These are phyloP conservation scores for Agonopterix alstromeriana DNA, from an alignment of 2,888 invertebrate genomes.

Conservation along the genomic window DNA sequence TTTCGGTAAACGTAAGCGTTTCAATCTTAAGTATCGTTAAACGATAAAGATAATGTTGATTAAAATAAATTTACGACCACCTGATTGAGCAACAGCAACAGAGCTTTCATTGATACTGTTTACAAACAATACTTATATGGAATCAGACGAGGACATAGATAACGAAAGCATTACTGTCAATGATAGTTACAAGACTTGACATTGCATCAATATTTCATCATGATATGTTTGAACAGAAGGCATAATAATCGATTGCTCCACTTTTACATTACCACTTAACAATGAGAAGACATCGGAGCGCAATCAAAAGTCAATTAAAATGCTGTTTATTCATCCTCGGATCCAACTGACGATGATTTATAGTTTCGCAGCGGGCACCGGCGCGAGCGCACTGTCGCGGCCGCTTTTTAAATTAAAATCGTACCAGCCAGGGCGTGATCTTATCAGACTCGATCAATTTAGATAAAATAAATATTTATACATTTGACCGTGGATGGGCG, in stretches of 20 bases:
- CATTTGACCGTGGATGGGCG: constrained; percentile 65
- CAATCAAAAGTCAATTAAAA: constrained; percentile 73
- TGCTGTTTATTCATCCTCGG: constrained; percentile 64
- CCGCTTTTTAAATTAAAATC: constrained; percentile 71
- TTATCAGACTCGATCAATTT: constrained; percentile 74
- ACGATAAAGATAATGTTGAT: too few relatives aligned
- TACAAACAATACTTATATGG: too few relatives aligned
- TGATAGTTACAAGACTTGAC: too few relatives aligned
- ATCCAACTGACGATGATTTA: constrained; percentile 61
- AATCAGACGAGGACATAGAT: too few relatives aligned
- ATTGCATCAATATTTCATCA: constrained; percentile 10
- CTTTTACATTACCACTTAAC: constrained; percentile 40
- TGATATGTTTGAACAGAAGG: constrained; percentile 14
- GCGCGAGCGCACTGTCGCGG: constrained; percentile 62
- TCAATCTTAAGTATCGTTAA: too few relatives aligned
- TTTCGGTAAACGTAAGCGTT: too few relatives aligned
- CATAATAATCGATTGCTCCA: constrained; percentile 41
- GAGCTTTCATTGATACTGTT: too few relatives aligned
- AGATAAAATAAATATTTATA: constrained; percentile 78
- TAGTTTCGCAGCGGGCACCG: constrained; percentile 70
- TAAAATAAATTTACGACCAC: too few relatives aligned
- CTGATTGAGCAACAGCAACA: too few relatives aligned
- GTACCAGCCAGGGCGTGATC: constrained; percentile 65
- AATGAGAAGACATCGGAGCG: constrained; percentile 54
- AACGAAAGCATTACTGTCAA: too few relatives aligned